Base-by-base conservation (phyloP, 2,888 invertebrate genomes). In the Augochlorella aurata region DNA sequence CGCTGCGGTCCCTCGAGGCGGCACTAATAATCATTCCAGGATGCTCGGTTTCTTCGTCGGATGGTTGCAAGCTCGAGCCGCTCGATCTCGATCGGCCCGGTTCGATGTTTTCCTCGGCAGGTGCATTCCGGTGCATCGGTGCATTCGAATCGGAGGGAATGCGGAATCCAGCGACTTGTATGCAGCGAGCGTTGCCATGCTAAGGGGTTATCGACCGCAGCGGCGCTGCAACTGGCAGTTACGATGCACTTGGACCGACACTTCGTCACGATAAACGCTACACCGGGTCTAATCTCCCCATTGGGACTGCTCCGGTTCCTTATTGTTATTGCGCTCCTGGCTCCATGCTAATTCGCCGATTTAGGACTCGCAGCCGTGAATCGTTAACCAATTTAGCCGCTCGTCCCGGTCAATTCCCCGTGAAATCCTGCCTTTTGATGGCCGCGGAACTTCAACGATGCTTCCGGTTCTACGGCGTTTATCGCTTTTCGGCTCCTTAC, bases 321-420 rank as follows among this genome's bases (percentile, higher is more conserved):
- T 84, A 83, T 79, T 74, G 81, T 86, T 66, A 83, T 81, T 73
- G 77, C 75, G 38, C 29, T 50, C 69, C 44, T 16, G 14, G 49
- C 29, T 54, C 61, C 18, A 52, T 65, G 68, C 58, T 84, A 84
- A 84, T 82, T 81, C 81, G 68, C 50, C 44, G 52, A 67, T 65
- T 70, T 74, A 66, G 61, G 79, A 18, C 52, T 66, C 68, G 67
- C 52, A 61, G 21, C 67, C 67, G 63, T 71, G 78, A 74, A 80
- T 74, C 80, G 78, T 82, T 66, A 77, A 81, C 66, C 77, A 75
- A 73, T 84, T 85, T 84, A 69, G 49, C 72, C 45, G 9, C n/a
- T 9, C 44, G 38, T 61, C 52, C 54, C 12, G 47, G 61, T 69
- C 75, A 82, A 88, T 85, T 83, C 63, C 58, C 73, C 63, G 65